phyloP scores from a whole-genome alignment of 2,113 vertebrate species.

The Micronycteris hirsuta region DNA sequence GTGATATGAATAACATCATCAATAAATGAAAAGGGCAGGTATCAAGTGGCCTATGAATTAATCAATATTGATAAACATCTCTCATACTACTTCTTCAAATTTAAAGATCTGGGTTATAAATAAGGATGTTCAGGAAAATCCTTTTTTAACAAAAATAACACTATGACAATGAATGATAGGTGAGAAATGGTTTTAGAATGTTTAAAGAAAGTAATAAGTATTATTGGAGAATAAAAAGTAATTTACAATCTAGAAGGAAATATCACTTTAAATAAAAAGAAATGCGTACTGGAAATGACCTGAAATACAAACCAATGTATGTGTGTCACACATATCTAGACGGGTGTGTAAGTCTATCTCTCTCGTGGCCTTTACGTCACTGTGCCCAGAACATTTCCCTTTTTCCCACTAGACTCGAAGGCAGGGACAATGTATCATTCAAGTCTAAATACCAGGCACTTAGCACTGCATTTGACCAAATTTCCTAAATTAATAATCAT shows the following conservation, averaged over 20 bases:
- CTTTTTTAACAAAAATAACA: constrained; percentile 18
- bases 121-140: not conserved
- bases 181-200: constrained; percentile 1
- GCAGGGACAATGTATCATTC: not conserved
- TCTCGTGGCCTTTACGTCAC: not conserved
- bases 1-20: not conserved
- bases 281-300: not conserved
- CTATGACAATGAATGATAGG: not conserved
- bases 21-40: not conserved
- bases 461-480: not conserved
- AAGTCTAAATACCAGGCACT: not conserved
- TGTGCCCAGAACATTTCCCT: not conserved
- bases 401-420: not conserved
- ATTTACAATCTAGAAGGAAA: constrained; percentile 31
- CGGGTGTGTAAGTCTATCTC: not conserved
- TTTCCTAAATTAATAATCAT: constrained; percentile 30
- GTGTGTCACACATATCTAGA: not conserved
- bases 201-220: constrained; percentile 1
- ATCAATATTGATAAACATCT: not conserved
- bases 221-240: not conserved
- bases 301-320: not conserved
- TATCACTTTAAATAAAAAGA: constrained; percentile 29
- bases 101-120: constrained; percentile 11
- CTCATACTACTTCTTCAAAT: not conserved
- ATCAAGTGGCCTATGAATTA: not conserved